Base-by-base conservation (phyloP, 2,888 invertebrate genomes). In the Acrobasis consociella region DNA sequence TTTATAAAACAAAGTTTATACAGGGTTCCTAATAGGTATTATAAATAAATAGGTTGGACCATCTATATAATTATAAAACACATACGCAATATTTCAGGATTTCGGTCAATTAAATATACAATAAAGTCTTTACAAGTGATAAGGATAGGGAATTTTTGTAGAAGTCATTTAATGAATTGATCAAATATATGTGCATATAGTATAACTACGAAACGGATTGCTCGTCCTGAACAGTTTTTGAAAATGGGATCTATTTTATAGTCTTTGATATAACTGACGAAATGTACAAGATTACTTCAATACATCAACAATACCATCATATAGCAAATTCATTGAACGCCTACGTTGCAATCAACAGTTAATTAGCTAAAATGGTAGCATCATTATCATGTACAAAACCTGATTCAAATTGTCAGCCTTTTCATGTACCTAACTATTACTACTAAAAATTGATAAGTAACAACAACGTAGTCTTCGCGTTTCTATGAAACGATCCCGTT, bases 401-500 rank as follows among this genome's bases (percentile, higher is more conserved):
- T 81, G 83, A 83, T 81, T 85, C 79, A 85, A 82, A 76, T 74
- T 83, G 80, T 91, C 92, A 92, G 92, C 91, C 92, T 92, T 92
- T 86, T 89, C 81, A 79, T 83, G 83, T 87, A 84, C 83, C 87
- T 91, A 84, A 82, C 87, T 91, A 91, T 84, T 80, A 82, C 75
- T 89, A 90, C 89, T 82, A 88, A 85, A 89, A 83, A 82, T 87
- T 86, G 85, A 87, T 87, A 84, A 86, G 81, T 87, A 89, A 87
- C 85, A 91, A 90, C 86, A 87, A 85, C 76, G 76, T 82, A 81
- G 78, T 83, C 77, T 81, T 84, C 80, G 81, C 82, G 92, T 90
- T 92, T 92, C 92, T 91, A 91, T 91, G 92, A 92, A 92, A 91
- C 91, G 85, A 79, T 79, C 70, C 78, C 80, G 69, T 82, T 86